These are phyloP conservation scores for Sabellastarte sp. DNA, from an alignment of 2,888 invertebrate species.

Conservation along the genomic window DNA sequence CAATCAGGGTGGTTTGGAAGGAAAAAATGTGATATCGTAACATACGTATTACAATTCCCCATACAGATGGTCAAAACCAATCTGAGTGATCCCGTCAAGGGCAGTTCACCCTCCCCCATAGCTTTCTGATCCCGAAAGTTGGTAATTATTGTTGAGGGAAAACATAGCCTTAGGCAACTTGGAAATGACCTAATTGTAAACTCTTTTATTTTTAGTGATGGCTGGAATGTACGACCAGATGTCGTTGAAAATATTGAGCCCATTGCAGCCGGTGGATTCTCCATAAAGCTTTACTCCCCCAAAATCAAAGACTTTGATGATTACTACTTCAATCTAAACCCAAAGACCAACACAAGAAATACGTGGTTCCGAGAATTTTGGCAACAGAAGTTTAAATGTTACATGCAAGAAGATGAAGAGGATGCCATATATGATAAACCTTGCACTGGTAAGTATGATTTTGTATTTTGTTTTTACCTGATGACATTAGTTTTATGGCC, in stretches of 20 bases:
- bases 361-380: slow-evolving; percentile 78
- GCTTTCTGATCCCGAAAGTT: no score
- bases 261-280: slow-evolving; percentile 72
- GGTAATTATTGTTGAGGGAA: no score
- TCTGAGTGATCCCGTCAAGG: no score
- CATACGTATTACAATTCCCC: no score
- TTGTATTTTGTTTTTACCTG: no score
- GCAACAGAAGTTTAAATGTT: slow-evolving; percentile 72
- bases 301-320: slow-evolving; percentile 62
- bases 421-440: slow-evolving; percentile 14
- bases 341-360: slow-evolving; percentile 69
- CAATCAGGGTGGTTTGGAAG: no score
- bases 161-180: no score
- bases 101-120: no score
- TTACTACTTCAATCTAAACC: slow-evolving; percentile 68
- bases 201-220: slow-evolving; percentile 66
- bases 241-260: slow-evolving; percentile 67
- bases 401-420: slow-evolving; percentile 23
- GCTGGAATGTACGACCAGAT: slow-evolving; percentile 74
- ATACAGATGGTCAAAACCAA: no score
- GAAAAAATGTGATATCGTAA: no score
- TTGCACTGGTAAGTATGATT: slow-evolving; percentile 47
- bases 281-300: slow-evolving; percentile 75
- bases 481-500: no score
- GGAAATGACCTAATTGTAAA: no score